Evolutionary conservation across 2,113 vertebrate species (phyloP), one percentile per base, ranked within the genome.

Genomic region (Percina caprodes): DNA sequence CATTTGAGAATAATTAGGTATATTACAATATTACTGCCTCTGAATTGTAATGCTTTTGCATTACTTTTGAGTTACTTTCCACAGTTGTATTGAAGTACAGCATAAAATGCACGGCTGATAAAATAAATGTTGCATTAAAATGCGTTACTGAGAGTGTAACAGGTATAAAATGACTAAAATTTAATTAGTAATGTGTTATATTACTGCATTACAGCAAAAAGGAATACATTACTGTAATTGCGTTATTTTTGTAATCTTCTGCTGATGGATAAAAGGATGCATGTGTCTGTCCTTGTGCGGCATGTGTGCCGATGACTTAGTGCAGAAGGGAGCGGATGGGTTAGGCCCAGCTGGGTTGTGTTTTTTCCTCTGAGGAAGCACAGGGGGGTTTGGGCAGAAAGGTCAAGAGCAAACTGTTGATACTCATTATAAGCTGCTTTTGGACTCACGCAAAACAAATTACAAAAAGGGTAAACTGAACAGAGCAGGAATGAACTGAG

Each of bases 311-410:
- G 21, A 45, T 74, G 77, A 74, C 24, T 24, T 8, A 52, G 74
- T 56, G 55, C 62, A 67, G 70, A 74, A 52, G 59, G 26, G 71
- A 88, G 61, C 74, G 82, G 92, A 90, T 88, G 91, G 85, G 92
- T 85, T 90, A 51, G 83, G 79, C 75, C 86, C 74, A 68, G 68
- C 60, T 82, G 85, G 71, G 81, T 74, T 74, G 71, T 88, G 86
- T 82, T 87, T 88, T 85, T 90, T 88, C 87, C 88, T 90, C 66
- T 80, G 79, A 88, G 92, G 91, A 93, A 91, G 84, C 71, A 69
- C 80, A 66, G 60, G 69, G 80, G 72, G 80, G 49, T 4, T 42
- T 33, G 83, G 68, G 80, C 83, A 72, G 48, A 69, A 79, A 76
- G 88, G 89, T 89, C 87, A 89, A 86, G 79, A 88, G 83, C 80